Base-by-base conservation (phyloP, 2,113 vertebrate genomes). In the Natator depressus region DNA sequence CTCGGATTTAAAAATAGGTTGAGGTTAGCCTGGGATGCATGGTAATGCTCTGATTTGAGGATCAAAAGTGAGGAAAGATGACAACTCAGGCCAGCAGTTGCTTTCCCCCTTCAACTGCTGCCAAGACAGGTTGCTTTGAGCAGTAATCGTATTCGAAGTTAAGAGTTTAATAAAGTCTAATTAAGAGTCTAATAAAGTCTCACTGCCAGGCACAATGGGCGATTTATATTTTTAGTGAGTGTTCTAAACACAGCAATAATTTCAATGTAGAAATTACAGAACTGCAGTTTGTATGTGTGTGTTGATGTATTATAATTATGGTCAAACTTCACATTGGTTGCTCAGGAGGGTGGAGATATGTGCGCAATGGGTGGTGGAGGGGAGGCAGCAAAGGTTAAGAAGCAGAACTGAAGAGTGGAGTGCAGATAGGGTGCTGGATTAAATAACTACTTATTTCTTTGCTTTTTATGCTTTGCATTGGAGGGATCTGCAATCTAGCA, bases 361-460 rank as follows among this genome's bases (percentile, higher is more conserved):
- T 54, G 83, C 94, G 82, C 59, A 85, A 16, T 24, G 53, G 20
- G 51, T 59, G 79, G 80, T 82, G 62, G 51, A 88, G 80, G 11
- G 25, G 49, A 85, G 17, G 53, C 87, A 59, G 69, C 31, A 42
- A 80, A 59, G 27, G 49, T 62, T 85, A 75, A 5, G 3, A n/a
- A 59, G 88, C 25, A 93, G 89, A 85, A 47, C 81, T 20, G 86
- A 92, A 84, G 27, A 88, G 87, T 1, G 22, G 90, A 82, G 42
- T 27, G 35, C 50, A 80, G 72, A 65, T 84, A 46, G 59, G 55
- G 14, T 89, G 84, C 69, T 20, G 1, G 76, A 83, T 62, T 4
- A 93, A 57, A 93, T 53, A 75, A 22, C 78, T 95, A 62, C 83
- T 94, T 79, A 59, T 91, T 95, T 89, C 88, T 38, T 82, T 85